Conservation (phyloP, 1,140 invertebrate species). For the Drosophila quadrilineata region DNA sequence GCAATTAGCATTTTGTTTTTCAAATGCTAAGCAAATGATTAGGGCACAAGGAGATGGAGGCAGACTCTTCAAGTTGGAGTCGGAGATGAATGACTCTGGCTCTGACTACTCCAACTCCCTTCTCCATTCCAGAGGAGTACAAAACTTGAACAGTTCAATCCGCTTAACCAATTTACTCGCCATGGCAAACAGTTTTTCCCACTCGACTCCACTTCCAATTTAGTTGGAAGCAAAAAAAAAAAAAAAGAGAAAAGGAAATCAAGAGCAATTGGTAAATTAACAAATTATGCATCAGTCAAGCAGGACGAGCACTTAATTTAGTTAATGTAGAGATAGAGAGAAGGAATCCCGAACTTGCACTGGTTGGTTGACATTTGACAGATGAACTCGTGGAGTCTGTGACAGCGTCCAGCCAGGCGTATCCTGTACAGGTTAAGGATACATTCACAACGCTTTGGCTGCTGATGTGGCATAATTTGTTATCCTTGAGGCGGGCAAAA, state of each 20-base stretch:
- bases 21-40: constrained; percentile 17
- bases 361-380: constrained; percentile 70
- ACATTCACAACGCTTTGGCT: constrained; percentile 56
- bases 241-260: constrained; percentile 3
- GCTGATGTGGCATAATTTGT: constrained; percentile 69
- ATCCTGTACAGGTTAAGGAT: constrained; percentile 39
- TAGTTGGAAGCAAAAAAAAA: constrained; percentile 12
- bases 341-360: constrained; percentile 7
- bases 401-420: constrained; percentile 20
- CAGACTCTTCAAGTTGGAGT: too few species aligned
- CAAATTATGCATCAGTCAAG: constrained; percentile 70
- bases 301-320: constrained; percentile 70
- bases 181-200: constrained; percentile 56
- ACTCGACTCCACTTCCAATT: too few species aligned
- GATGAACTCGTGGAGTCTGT: constrained; percentile 53
- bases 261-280: constrained; percentile 73
- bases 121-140: too few species aligned
- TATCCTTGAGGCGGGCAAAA: constrained; percentile 32
- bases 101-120: too few species aligned
- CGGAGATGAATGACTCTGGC: too few species aligned
- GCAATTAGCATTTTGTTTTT: constrained; percentile 70
- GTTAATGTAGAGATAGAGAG: constrained; percentile 62
- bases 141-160: constrained; percentile 37
- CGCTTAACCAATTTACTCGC: constrained; percentile 68
- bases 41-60: constrained; percentile 24